Evolutionary conservation across 2,888 invertebrate species (phyloP).

Genomic region (Fabriciana adippe): DNA sequence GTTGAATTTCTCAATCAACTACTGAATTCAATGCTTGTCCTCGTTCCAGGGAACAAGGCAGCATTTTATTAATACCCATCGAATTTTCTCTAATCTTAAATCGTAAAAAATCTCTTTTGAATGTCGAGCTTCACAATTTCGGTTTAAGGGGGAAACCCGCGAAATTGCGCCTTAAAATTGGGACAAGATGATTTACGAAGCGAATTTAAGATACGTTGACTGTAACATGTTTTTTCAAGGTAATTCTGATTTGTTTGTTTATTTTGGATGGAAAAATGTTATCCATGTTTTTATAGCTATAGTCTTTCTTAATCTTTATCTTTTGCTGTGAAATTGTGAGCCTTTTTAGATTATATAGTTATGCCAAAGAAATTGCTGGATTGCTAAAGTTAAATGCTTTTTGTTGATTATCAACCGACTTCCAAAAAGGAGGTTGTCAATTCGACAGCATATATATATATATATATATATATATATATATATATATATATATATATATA

Average conservation of each 20-base stretch:
- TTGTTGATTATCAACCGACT: too few species aligned
- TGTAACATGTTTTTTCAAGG: conserved; percentile 27
- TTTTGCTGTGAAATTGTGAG: conserved; percentile 22
- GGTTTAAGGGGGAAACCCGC: conserved; percentile 38
- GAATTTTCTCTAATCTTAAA: conserved; percentile 44
- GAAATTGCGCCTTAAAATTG: conserved; percentile 42
- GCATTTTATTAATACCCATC: conserved; percentile 36
- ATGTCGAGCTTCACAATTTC: conserved; percentile 43
- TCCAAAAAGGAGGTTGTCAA: too few species aligned
- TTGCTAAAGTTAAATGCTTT: too few species aligned
- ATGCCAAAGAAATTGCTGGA: conserved; percentile 7
- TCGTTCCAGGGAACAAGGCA: conserved; percentile 27
- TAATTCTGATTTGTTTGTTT: conserved; percentile 37
- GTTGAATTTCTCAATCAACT: conserved; percentile 37
- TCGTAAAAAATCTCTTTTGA: conserved; percentile 46
- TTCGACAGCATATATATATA: too few species aligned
- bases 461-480: too few species aligned
- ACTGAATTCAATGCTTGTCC: conserved; percentile 34
- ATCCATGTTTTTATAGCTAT: conserved; percentile 32
- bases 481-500: too few species aligned
- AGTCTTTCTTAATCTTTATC: conserved; percentile 34
- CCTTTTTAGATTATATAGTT: conserved; percentile 27
- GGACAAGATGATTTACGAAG: conserved; percentile 39
- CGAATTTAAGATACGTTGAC: conserved; percentile 24
- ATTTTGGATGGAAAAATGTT: conserved; percentile 30